Evolutionary conservation across 2,888 invertebrate genomes (phyloP).

Genomic region (Pyralis farinalis): DNA sequence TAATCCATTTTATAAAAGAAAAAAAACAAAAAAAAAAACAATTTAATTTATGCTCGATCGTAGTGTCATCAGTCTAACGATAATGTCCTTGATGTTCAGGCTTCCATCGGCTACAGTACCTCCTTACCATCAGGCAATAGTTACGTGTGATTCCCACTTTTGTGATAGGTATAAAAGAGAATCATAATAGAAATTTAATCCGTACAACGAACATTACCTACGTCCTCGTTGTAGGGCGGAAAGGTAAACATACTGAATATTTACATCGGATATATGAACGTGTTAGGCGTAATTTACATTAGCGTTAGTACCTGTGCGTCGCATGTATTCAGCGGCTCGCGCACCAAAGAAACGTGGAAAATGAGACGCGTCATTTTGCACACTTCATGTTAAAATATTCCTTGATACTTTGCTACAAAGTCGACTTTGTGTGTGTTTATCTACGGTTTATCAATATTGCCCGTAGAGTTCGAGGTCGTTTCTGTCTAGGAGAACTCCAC

Average conservation of each 20-base stretch:
- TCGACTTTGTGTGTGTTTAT: conserved; percentile 26
- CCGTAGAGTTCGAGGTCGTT: conserved; percentile 58
- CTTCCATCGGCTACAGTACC: no score
- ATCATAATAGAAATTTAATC: neutral
- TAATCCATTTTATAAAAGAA: no score
- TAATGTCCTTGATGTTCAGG: no score
- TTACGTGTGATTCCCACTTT: no score
- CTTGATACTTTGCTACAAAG: conserved; percentile 17
- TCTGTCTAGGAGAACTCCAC: conserved; percentile 31
- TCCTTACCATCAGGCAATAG: no score
- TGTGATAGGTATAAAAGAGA: no score
- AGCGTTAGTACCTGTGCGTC: neutral
- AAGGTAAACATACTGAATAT: neutral
- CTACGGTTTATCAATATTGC: conserved; percentile 38
- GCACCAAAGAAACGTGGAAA: neutral
- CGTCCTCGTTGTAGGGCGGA: neutral
- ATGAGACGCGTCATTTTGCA: neutral
- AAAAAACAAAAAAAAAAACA: no score
- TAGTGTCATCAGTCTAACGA: no score
- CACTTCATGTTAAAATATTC: neutral
- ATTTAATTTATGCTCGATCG: no score
- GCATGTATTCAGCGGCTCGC: no score
- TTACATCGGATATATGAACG: neutral
- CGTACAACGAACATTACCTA: neutral
- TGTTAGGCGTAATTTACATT: neutral